These are phyloP conservation scores for Dicentrarchus labrax DNA, from an alignment of 2,113 vertebrate species.

Conservation along the genomic window DNA sequence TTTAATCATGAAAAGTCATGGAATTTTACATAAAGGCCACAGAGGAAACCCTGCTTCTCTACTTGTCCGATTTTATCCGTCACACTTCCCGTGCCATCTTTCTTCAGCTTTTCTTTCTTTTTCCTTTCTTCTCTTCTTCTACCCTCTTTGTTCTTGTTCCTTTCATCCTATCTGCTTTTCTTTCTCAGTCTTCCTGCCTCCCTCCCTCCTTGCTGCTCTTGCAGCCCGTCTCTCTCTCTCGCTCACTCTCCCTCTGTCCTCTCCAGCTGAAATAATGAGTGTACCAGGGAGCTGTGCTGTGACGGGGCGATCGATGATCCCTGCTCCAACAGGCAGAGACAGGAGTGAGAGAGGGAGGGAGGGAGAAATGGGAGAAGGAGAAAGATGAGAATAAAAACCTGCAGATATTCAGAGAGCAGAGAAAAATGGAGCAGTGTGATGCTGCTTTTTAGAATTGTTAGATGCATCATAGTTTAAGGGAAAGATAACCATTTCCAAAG, in stretches of 20 bases:
- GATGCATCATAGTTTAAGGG: constrained; percentile 60
- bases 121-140: constrained; percentile 25
- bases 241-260: constrained; percentile 57
- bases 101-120: constrained; percentile 9
- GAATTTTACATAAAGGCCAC: constrained; percentile 33
- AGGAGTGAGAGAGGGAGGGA: constrained; percentile 21
- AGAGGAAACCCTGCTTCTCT: constrained; percentile 10
- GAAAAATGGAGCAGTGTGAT: constrained; percentile 51
- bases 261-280: constrained; percentile 79
- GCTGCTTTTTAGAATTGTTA: constrained; percentile 49
- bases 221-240: background rate
- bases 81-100: constrained; percentile 18
- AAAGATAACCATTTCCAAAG: constrained; percentile 59
- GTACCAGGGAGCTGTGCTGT: constrained; percentile 70
- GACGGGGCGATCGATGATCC: constrained; percentile 79
- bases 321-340: constrained; percentile 71
- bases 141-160: constrained; percentile 44
- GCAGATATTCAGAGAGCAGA: constrained; percentile 57
- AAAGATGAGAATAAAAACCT: constrained; percentile 60
- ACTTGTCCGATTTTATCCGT: constrained; percentile 29
- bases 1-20: constrained; percentile 11
- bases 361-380: constrained; percentile 42
- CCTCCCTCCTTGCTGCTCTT: constrained; percentile 28
- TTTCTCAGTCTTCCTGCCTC: constrained; percentile 23
- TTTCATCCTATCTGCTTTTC: constrained; percentile 39